Conservation (phyloP, 2,888 invertebrate species). For the Magallana nippona region DNA sequence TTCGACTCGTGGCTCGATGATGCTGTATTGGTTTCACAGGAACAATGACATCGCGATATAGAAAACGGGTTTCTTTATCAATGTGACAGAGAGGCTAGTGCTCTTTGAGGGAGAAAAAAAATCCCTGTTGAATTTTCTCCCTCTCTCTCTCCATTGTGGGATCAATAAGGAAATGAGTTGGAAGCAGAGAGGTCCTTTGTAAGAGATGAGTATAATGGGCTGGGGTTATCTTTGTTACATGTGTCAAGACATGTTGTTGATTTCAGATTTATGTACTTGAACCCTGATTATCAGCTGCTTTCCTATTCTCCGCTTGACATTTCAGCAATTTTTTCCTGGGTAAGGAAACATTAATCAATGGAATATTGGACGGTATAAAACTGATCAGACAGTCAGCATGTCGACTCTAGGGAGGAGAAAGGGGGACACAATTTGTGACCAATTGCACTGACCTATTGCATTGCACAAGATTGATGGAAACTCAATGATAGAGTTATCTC, state of each 20-base stretch:
- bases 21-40: neutral
- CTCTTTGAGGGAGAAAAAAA: neutral
- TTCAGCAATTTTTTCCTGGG: slow-evolving; percentile 4
- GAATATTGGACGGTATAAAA: neutral
- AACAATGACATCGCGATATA: slow-evolving; percentile 11
- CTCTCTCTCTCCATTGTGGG: neutral
- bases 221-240: slow-evolving; percentile 23
- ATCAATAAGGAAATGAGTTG: neutral
- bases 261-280: slow-evolving; percentile 24
- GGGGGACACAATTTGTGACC: neutral
- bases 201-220: neutral
- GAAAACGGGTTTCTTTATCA: neutral
- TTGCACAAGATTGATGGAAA: neutral
- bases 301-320: slow-evolving; percentile 20
- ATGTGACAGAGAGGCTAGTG: neutral
- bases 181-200: neutral
- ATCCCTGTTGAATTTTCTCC: no score
- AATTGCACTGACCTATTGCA: neutral
- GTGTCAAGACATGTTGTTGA: slow-evolving; percentile 16
- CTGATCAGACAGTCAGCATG: neutral
- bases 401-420: neutral
- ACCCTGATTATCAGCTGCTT: slow-evolving; percentile 21
- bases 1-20: neutral
- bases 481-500: neutral
- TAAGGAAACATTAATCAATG: slow-evolving; percentile 5